Base-by-base conservation (phyloP, 2,888 invertebrate genomes). In the Urechis unicinctus region DNA sequence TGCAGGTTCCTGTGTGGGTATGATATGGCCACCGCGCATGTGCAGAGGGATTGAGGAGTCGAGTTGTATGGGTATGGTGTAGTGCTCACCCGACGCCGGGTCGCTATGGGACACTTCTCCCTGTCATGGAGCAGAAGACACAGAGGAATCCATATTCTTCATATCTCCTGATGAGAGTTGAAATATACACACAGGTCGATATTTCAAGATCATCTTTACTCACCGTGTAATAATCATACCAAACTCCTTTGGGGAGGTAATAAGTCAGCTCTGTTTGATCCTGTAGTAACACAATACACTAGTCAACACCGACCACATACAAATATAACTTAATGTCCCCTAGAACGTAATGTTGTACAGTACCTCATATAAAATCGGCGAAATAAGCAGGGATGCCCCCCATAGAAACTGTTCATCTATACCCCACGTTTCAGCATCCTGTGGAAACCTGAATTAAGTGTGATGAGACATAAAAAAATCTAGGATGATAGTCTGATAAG, bases 371-470 rank as follows among this genome's bases (percentile, higher is more conserved):
- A 74, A 55, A 24, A 73, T 66, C 13, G 74, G 74, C 0, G 68
- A 72, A 24, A 79, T 70, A 55, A 80, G 61, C 21, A 81, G 61
- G 17, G 69, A 72, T 29, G 69, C 61, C 5, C 80, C 80, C 79
- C 79, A 80, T 42, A 74, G 51, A 58, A 74, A 74, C 64, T 74
- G 72, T 29, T 55, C 56, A 57, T 74, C 72, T 36, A 74, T 65
- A 29, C 54, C 62, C 42, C 62, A 62, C 3, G 71, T 67, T 9
- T 26, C 50, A 1, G 44, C 21, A 53, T 72, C 70, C 3, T 52
- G 58, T 1, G 67, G 64, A 57, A 68, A 73, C 47, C 71, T 73
- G 57, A n/a, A n/a, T n/a, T n/a, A n/a, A n/a, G n/a, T n/a, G n/a
- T n/a, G n/a, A n/a, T n/a, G n/a, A n/a, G n/a, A n/a, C n/a, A n/a